Base-by-base conservation (phyloP, 2,113 vertebrate species). In the Cyanoliseus patagonus region DNA sequence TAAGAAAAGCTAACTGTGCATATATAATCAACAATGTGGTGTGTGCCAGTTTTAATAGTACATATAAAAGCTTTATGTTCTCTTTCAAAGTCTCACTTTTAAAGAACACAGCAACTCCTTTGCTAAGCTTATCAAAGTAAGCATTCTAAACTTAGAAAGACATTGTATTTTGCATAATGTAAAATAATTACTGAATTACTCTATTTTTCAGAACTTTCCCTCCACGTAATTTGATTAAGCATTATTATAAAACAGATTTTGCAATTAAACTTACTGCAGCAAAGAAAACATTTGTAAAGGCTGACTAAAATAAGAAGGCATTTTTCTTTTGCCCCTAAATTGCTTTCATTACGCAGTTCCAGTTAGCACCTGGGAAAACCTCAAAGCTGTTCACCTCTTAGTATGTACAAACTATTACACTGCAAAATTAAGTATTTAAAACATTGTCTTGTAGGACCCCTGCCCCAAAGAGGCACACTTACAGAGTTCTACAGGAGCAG, bases 1-100 rank as follows among this genome's bases (percentile, higher is more conserved):
- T 95, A 86, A 93, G 93, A 77, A 96, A 92, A 92, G 42, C 76
- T 86, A 86, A 88, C 94, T 89, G 62, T 85, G 83, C 72, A 94
- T 92, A 87, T 66, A 73, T 89, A 96, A 96, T 92, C 93, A 86
- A 94, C 91, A 97, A 78, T n/a, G 66, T 81, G 81, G 68, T 90
- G 18, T 69, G 35, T 92, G 78, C 72, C 81, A 76, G 53, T 92
- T 92, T 91, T 95, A 94, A 92, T 69, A 86, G 78, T 75, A 91
- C 74, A 46, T 73, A 84, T 93, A 97, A 97, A 94, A 83, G 52
- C 75, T 96, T 96, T 94, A 92, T 81, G 62, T 51, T 94, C 83
- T 81, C 47, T 83, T 86, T 31, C 89, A 84, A 95, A 93, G 18
- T 59, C 69, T 83, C 68, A 78, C 44, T 94, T 94, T 3, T 52